Percentiles rank a stretch among this genome's conserved stretches.
phyloP scores from a whole-genome alignment of 1,140 invertebrate genomes.

The Mycetomoellerius zeteki region DNA sequence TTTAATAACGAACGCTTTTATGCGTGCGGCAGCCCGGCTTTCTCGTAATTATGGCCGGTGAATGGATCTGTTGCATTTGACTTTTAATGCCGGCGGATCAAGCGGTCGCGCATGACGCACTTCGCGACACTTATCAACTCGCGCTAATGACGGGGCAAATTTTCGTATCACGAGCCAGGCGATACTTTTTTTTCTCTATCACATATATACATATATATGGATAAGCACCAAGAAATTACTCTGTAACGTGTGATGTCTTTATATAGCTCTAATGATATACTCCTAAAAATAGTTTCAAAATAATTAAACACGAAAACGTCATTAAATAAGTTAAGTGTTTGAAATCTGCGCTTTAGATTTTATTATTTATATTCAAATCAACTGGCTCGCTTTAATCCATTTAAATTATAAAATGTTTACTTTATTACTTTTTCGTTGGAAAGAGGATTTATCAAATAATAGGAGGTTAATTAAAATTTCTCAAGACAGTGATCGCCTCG shows the following conservation, averaged over 20 bases:
- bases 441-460: neutral
- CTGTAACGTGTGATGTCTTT: neutral
- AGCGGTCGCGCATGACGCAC: slow-evolving; percentile 72
- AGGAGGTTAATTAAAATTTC: slow-evolving; percentile 39
- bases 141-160: slow-evolving; percentile 80
- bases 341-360: neutral
- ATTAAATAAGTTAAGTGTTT: neutral
- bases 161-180: slow-evolving; percentile 60
- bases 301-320: slow-evolving; percentile 9
- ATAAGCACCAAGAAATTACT: slow-evolving; percentile 10
- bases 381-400: neutral
- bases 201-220: neutral
- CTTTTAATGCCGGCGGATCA: slow-evolving; percentile 82
- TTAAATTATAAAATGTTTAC: neutral
- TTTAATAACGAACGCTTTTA: slow-evolving; percentile 85
- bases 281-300: neutral
- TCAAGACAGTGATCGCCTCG: neutral
- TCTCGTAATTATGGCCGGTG: slow-evolving; percentile 81
- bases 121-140: slow-evolving; percentile 76
- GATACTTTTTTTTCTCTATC: neutral
- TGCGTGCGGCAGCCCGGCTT: slow-evolving; percentile 73
- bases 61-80: slow-evolving; percentile 84
- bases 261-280: neutral
- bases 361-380: neutral
- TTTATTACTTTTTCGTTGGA: neutral